Percentiles rank a stretch among this genome's conserved stretches.
phyloP scores from a whole-genome alignment of 2,888 invertebrate genomes.

The Halictus ligatus region DNA sequence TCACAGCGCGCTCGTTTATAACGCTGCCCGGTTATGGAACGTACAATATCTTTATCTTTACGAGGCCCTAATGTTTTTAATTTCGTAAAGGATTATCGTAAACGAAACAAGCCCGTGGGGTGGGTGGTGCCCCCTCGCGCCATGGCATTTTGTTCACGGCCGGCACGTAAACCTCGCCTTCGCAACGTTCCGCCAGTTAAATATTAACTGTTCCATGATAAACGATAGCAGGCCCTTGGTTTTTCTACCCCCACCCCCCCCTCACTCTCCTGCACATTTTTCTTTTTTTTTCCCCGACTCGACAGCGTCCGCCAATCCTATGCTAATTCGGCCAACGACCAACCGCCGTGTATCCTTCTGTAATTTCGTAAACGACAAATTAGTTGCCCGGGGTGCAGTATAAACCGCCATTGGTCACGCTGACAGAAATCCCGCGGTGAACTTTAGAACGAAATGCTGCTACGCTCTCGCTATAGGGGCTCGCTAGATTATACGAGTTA shows the following conservation, averaged over 20 bases:
- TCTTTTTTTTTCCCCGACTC: background rate
- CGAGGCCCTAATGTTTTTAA: conserved; percentile 79
- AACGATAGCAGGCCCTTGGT: conserved; percentile 43
- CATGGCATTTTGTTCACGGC: conserved; percentile 70
- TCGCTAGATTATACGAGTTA: conserved; percentile 23
- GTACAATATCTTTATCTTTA: conserved; percentile 79
- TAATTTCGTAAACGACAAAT: conserved; percentile 66
- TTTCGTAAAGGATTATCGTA: conserved; percentile 78
- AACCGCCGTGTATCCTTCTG: conserved; percentile 28
- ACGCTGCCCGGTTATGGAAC: conserved; percentile 48
- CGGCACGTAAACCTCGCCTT: conserved; percentile 60
- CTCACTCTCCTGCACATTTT: background rate
- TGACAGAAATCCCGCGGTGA: conserved; percentile 43
- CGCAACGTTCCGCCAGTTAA: conserved; percentile 61
- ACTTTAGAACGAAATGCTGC: conserved; percentile 41
- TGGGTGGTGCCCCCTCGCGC: conserved; percentile 41
- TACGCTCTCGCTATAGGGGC: conserved; percentile 12
- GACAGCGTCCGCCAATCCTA: conserved; percentile 24
- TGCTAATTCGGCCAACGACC: conserved; percentile 48
- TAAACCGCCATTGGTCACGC: conserved; percentile 49
- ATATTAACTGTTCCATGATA: conserved; percentile 69
- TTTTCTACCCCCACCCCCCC: conserved; percentile 13
- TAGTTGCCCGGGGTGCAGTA: conserved; percentile 48
- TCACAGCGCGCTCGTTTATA: conserved; percentile 60
- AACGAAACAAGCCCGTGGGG: conserved; percentile 62